Evolutionary conservation across 2,888 invertebrate genomes (phyloP), one percentile per base, ranked within the genome.

Genomic region (Oxyteleia sp.): DNA sequence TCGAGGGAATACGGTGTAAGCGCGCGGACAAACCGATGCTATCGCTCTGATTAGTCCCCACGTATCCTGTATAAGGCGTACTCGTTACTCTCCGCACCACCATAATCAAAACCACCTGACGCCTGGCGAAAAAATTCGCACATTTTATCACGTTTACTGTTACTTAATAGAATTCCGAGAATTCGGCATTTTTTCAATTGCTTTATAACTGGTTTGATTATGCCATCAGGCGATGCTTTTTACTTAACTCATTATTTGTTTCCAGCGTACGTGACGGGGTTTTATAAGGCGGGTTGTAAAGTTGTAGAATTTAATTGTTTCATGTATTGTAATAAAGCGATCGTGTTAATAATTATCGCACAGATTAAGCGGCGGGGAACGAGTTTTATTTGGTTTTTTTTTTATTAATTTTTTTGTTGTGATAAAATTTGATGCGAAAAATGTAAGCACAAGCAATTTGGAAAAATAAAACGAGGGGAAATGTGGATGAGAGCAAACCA

Each of bases 41-140:
- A 83, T 83, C 83, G 78, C 72, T 78, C 68, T 74, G 83, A 83
- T 83, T 79, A 74, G 72, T 66, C 64, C 51, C 68, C 63, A 20
- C 55, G 71, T 55, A 63, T 75, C 71, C 76, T 64, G 66, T 51
- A 59, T 66, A 71, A 63, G 53, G 49, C 57, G 53, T 64, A 51
- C 63, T 75, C 82, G 72, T 76, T 72, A 76, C 47, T 55, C 43
- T n/a, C 29, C 61, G 38, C 71, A 78, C 72, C 82, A 76, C 64
- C 82, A 72, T 78, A 72, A 78, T 82, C 82, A 75, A 82, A 76
- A 71, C 47, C 41, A 59, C 53, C 59, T 61, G 51, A 78, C 55
- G 63, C 69, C 45, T 47, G 32, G 15, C 41, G 45, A 79, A 71
- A 64, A 49, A 72, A 61, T 59, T 66, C 43, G 15, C 15, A 23